Conservation (phyloP, 2,113 vertebrate species). For the Leptosomus discolor region DNA sequence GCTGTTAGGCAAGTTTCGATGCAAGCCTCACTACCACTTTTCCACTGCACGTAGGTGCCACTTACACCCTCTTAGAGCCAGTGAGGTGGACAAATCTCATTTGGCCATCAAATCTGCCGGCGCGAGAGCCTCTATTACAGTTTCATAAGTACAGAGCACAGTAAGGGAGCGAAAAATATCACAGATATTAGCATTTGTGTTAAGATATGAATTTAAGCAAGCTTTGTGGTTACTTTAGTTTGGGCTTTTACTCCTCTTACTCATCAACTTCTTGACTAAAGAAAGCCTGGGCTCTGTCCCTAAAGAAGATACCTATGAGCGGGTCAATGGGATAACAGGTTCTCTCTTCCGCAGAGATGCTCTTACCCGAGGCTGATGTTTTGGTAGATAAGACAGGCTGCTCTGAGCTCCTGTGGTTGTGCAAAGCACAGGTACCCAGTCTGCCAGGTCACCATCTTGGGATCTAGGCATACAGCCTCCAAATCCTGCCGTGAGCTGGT, state of each 20-base stretch:
- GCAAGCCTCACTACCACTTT: background rate
- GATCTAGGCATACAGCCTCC: background rate
- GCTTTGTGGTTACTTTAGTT: background rate
- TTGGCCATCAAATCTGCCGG: background rate
- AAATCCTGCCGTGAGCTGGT: background rate
- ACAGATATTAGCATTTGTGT: background rate
- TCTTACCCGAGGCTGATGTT: background rate
- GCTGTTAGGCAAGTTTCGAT: conserved; percentile 43
- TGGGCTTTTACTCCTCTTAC: background rate
- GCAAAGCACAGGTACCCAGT: background rate
- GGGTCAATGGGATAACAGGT: background rate
- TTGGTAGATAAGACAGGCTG: background rate
- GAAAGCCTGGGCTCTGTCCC: background rate
- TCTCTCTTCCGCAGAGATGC: background rate
- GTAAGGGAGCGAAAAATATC: background rate
- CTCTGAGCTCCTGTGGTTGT: background rate
- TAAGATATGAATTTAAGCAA: background rate
- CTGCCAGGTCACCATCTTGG: background rate
- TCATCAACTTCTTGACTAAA: background rate
- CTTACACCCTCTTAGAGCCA: background rate
- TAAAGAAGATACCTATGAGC: background rate
- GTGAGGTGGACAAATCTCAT: background rate
- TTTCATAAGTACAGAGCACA: background rate
- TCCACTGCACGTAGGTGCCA: background rate
- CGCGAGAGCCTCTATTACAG: background rate